Base-by-base conservation (phyloP, 2,888 invertebrate species). In the Sacculina carcini region DNA sequence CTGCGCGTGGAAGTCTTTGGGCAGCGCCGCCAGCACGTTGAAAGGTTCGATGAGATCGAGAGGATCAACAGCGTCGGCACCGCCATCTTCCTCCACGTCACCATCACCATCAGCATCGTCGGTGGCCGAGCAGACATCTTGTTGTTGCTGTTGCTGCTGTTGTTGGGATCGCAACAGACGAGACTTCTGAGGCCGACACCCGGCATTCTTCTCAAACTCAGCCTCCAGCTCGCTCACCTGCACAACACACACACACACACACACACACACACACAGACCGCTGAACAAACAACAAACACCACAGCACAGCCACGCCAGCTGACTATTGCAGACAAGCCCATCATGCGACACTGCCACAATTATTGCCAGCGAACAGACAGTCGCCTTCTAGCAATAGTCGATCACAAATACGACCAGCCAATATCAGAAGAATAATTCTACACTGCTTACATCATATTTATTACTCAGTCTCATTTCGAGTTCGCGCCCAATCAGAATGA, bases 1-100 rank as follows among this genome's bases (percentile, higher is more conserved):
- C 64, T 90, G 85, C 4, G 92, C 90, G 63, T 79, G 89, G 65
- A 94, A 96, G 65, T 94, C 89, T 67, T 87, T 86, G 0, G 94
- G 90, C 32, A 98, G 67, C 63, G 87, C 84, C 0, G 85, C 79
- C 1, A 96, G 65, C 57, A 98, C 84, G 62, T 98, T 90, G 46
- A 90, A 87, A 0, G 94, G 83, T 59, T 85, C 83, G 29, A 92
- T 66, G 1, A 92, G 68, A 52, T 96, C 96, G 65, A 79, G 86
- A 0, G 89, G 82, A 67, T 96, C 94, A 50, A 89, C 69, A 53
- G 79, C 79, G 39, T 61, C 65, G 26, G 64, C 61, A 40, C 61
- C 66, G 32, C 64, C 67, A 12, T 68, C 73, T 3, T 71, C 71
- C 26, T 56, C 61, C 5, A 56, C 61, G n/a, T 52, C 61, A 21